A percentile compares a stretch with the other conserved stretches of the same genome.
These are phyloP conservation scores for Megaceryle maxima DNA, from an alignment of 2,113 vertebrate species.

Conservation along the genomic window DNA sequence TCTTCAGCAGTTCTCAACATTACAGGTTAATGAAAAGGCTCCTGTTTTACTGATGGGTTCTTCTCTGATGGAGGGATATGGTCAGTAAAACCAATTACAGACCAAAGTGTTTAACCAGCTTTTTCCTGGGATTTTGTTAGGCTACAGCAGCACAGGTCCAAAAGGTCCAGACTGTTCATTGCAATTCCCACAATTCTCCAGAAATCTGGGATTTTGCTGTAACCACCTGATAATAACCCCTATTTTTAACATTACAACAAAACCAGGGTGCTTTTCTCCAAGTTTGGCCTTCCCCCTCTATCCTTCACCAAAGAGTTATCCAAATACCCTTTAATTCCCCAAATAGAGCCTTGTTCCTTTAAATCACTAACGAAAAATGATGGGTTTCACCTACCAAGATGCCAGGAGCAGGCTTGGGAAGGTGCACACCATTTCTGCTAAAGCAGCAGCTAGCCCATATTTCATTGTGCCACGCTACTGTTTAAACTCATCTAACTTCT, in stretches of 20 bases:
- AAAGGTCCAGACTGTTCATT: neutral
- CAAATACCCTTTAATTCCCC: neutral
- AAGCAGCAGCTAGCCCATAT: neutral
- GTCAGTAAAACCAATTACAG: neutral
- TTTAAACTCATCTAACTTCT: neutral
- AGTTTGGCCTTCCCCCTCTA: neutral
- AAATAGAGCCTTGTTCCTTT: neutral
- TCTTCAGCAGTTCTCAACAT: neutral
- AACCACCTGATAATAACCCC: neutral
- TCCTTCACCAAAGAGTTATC: neutral
- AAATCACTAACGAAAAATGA: neutral
- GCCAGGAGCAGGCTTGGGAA: neutral
- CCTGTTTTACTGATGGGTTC: rapidly evolving
- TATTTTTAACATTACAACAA: neutral
- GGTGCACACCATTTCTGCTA: neutral
- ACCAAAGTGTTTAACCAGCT: neutral
- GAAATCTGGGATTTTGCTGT: neutral
- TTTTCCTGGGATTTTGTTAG: neutral
- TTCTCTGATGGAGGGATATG: neutral
- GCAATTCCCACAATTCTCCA: neutral
- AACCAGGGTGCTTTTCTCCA: neutral
- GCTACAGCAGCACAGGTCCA: neutral
- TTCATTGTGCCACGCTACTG: no score
- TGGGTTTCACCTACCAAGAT: neutral
- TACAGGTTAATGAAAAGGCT: neutral